Evolutionary conservation across 1,140 invertebrate species (phyloP).

Genomic region (Polyergus mexicanus): DNA sequence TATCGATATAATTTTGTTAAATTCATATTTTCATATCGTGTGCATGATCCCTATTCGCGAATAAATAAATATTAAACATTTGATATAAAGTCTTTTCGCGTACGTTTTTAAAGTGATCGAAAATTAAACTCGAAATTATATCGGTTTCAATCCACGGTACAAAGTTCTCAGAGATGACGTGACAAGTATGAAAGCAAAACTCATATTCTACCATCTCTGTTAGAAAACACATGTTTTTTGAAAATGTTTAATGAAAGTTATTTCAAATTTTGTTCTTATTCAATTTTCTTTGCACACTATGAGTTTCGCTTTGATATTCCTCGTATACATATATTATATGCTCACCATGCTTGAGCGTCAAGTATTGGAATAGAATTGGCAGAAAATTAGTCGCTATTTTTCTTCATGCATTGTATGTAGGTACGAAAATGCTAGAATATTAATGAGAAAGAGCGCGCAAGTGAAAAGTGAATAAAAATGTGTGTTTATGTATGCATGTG

Average conservation of each 20-base stretch:
- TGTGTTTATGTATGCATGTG: constrained; percentile 47
- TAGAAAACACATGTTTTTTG: not conserved
- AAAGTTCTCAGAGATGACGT: constrained; percentile 47
- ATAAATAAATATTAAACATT: constrained; percentile 3
- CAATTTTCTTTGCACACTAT: not conserved
- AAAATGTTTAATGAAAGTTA: not conserved
- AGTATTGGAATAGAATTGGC: constrained; percentile 64
- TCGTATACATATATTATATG: constrained; percentile 51
- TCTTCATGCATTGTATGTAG: constrained; percentile 47
- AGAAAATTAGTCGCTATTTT: constrained; percentile 58
- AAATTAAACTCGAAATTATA: constrained; percentile 17
- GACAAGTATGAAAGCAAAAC: constrained; percentile 17
- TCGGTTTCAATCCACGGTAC: not conserved
- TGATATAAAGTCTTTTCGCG: constrained; percentile 13
- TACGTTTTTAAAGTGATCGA: not conserved
- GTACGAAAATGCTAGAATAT: constrained; percentile 58
- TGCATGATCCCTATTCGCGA: not conserved
- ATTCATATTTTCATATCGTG: constrained; percentile 6
- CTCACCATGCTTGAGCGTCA: constrained; percentile 55
- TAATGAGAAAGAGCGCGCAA: not conserved
- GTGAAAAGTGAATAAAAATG: constrained; percentile 32
- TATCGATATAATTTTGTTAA: constrained; percentile 3
- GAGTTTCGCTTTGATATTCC: constrained; percentile 28
- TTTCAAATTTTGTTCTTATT: not conserved
- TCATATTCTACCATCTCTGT: not conserved